phyloP scores from a whole-genome alignment of 2,888 invertebrate genomes.

The Chrysolina haemoptera region DNA sequence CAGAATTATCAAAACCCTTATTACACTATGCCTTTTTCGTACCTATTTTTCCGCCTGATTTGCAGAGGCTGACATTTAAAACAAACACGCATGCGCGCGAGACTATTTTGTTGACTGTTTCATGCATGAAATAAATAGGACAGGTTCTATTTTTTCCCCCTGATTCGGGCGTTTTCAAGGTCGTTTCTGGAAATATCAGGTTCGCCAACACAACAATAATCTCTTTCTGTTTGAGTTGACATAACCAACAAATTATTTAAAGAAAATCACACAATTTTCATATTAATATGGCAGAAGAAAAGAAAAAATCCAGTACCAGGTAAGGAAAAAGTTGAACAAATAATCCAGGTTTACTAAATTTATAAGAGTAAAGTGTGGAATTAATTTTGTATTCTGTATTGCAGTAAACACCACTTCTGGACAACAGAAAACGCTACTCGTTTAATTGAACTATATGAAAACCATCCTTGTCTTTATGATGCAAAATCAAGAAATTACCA shows the following conservation, averaged over 20 bases:
- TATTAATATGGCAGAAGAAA: not conserved
- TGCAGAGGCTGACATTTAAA: slow-evolving; percentile 18
- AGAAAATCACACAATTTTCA: not conserved
- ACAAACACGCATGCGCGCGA: slow-evolving; percentile 20
- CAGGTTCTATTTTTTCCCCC: not conserved
- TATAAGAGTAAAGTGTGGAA: too few relatives aligned
- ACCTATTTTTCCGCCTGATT: not conserved
- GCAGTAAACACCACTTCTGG: not conserved
- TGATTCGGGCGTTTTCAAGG: slow-evolving; percentile 18
- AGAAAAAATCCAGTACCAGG: not conserved
- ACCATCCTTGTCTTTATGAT: not conserved
- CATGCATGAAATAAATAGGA: not conserved
- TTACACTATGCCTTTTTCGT: too few relatives aligned
- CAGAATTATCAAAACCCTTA: too few relatives aligned
- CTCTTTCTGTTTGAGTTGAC: not conserved
- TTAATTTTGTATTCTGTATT: not conserved
- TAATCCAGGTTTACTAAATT: not conserved
- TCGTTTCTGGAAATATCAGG: not conserved
- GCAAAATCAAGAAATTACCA: not conserved
- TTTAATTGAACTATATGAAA: slow-evolving; percentile 18
- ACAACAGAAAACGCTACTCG: not conserved
- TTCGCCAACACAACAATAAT: not conserved
- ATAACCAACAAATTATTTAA: not conserved
- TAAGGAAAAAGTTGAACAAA: not conserved
- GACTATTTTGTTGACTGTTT: not conserved